Evolutionary conservation across 1,140 invertebrate species (phyloP), one percentile per base, ranked within the genome.

Genomic region (Ptiloglossa arizonensis): DNA sequence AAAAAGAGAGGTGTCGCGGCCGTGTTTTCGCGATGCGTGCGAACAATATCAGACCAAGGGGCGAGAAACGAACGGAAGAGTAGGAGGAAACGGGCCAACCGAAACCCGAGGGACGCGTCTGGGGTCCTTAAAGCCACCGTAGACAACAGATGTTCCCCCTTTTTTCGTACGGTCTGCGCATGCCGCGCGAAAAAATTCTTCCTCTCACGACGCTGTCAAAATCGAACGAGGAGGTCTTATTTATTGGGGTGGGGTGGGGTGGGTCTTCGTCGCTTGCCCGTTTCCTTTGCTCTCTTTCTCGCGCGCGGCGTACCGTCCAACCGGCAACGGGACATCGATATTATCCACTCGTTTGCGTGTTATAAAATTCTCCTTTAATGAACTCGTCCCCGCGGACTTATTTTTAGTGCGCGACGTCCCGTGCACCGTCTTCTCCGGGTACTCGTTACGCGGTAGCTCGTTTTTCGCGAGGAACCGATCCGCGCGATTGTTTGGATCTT

Each of bases 151-250:
- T 86, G 83, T 63, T 72, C 56, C 35, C 29, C 48, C 38, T 70
- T 84, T 81, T 75, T 74, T 56, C 78, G 35, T n/a, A 22, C 64
- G 54, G 57, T 83, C 64, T 73, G 50, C 38, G 48, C 48, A 66
- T 46, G 72, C 66, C 73, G 67, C 32, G 54, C 76, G 68, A 86
- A 86, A 83, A 86, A 86, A 78, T 86, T 80, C 76, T 82, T 70
- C 72, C 46, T 76, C 76, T 77, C 67, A 46, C 62, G 56, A 48
- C 57, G 41, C 50, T 83, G 77, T 80, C 83, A 82, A 86, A 85
- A 81, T 84, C 64, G 68, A n/a, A 48, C 44, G 44, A 22, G 67
- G 41, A 83, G 73, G 41, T 74, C 71, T 86, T 86, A 86, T 86
- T 86, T 83, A 83, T 81, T 78, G 66, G 38, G 22, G 72, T 1